These are phyloP conservation scores for Loriculus beryllinus DNA, from an alignment of 2,797 vertebrate genomes.

Conservation along the genomic window DNA sequence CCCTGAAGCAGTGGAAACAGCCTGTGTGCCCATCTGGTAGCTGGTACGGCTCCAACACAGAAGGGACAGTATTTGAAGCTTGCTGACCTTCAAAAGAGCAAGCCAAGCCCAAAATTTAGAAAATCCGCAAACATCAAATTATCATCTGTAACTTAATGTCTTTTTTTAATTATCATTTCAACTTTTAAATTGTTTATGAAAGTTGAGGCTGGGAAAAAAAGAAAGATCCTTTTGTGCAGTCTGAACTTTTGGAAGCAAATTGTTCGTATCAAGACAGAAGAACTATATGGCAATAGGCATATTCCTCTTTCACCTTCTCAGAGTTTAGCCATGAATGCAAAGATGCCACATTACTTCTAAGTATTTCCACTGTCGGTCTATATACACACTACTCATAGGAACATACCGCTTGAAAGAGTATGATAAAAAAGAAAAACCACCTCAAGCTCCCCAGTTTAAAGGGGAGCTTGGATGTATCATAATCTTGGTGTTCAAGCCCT, in stretches of 20 bases:
- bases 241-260: not conserved
- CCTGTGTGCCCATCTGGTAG: not conserved
- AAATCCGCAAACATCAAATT: not conserved
- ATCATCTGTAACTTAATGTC: not conserved
- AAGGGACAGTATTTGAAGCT: not conserved
- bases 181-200: not conserved
- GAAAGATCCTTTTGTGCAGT: not conserved
- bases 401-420: not conserved
- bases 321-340: not conserved
- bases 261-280: not conserved
- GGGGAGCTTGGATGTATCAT: not conserved
- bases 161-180: not conserved
- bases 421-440: not conserved
- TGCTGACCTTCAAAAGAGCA: not conserved
- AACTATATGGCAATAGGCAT: not conserved
- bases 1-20: not conserved
- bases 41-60: not conserved
- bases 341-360: not conserved
- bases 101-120: not conserved
- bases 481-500: not conserved
- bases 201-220: not conserved
- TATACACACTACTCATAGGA: not conserved
- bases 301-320: not conserved
- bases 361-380: not conserved
- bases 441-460: not conserved